Evolutionary conservation across 1,140 invertebrate species (phyloP), one percentile per base, ranked within the genome.

Genomic region (Solenopsis invicta): DNA sequence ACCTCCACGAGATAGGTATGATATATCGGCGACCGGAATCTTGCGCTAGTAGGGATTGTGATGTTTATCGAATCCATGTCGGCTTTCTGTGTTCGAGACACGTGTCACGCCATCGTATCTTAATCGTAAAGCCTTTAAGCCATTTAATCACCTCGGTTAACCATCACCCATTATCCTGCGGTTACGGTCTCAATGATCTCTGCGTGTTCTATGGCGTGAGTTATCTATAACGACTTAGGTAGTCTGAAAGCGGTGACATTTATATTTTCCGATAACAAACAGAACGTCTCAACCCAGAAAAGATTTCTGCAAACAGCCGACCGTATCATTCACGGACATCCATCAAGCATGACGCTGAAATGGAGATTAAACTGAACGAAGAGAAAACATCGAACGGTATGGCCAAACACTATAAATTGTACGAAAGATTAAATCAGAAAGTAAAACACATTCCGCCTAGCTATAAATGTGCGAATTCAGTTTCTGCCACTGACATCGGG

Each of bases 31-130:
- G 41, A 64, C 29, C 45, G 71, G 48, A 48, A 75, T 13, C 37
- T 45, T 24, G 24, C 66, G 56, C 45, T 72, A 88, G 76, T 74
- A 88, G 72, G 86, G 76, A 88, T 88, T 61, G 69, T 52, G 86
- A 90, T 69, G 86, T 59, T 90, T 90, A 90, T 90, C 81, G 76
- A 76, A 56, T 48, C 56, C 21, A 48, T 41, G 54, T 64, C 45
- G 45, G 54, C 67, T 81, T 54, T 89, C 72, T 50, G 45, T 52
- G 75, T 66, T 37, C 59, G 41, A 45, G 24, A 13, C 76, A 12
- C 54, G 71, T 34, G 59, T 82, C 78, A 56, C 12, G 50, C 24
- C n/a, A 34, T 34, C 54, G 54, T 59, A 54, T 48, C 80, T 82
- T 61, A 74, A 82, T 74, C 37, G 37, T 34, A 48, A 45, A 82